Evolutionary conservation across 2,888 invertebrate species (phyloP).

Genomic region (Cistogaster globosa): DNA sequence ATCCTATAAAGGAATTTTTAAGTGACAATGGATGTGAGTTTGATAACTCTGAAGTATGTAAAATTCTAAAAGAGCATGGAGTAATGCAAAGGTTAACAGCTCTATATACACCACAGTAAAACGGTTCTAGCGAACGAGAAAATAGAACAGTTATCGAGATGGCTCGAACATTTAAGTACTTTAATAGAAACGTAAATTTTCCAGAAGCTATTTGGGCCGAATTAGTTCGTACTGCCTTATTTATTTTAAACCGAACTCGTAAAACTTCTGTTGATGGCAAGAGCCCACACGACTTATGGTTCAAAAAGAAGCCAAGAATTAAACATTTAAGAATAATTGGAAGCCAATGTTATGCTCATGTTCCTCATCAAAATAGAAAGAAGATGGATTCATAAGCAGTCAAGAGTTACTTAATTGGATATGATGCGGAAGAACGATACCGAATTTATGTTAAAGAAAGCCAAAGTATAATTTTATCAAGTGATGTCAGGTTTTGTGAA

Average conservation of each 20-base stretch:
- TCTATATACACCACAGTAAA: conserved; percentile 61
- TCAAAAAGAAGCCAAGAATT: conserved; percentile 43
- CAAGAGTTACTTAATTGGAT: conserved; percentile 48
- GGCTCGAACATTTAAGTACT: conserved; percentile 26
- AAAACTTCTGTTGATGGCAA: conserved; percentile 31
- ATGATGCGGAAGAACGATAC: conserved; percentile 19
- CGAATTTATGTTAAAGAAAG: neutral
- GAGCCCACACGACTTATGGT: conserved; percentile 26
- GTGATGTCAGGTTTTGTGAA: conserved; percentile 28
- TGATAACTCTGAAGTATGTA: conserved; percentile 36
- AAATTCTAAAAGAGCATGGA: conserved; percentile 37
- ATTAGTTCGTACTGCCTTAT: conserved; percentile 24
- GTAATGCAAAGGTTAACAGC: conserved; percentile 59
- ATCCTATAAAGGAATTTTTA: conserved; percentile 36
- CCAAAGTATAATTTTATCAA: conserved; percentile 17
- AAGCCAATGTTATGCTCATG: conserved; percentile 24
- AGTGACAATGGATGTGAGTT: conserved; percentile 58
- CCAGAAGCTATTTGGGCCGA: conserved; percentile 52
- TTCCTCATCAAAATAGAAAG: conserved; percentile 61
- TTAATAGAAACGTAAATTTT: conserved; percentile 55
- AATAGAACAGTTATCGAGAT: conserved; percentile 28
- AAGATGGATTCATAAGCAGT: conserved; percentile 64
- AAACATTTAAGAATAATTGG: too few relatives aligned
- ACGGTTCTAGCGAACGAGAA: conserved; percentile 47
- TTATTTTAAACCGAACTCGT: conserved; percentile 57